These are phyloP conservation scores for Pagrus major DNA, from an alignment of 2,113 vertebrate genomes.

Conservation along the genomic window DNA sequence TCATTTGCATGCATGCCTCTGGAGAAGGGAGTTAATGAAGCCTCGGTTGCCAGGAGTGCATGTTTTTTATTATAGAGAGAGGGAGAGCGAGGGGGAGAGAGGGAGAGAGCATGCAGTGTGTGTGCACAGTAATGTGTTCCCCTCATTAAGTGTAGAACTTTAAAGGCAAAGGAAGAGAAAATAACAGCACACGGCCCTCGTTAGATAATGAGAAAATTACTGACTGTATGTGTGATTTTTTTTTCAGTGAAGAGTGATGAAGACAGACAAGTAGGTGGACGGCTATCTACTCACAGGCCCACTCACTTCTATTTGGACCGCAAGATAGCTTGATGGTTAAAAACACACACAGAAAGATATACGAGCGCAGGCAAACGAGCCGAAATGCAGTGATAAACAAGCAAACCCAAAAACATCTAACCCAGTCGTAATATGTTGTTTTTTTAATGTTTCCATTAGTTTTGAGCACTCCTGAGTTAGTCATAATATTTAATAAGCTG, in stretches of 20 bases:
- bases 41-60: conserved; percentile 65
- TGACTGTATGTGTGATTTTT: conserved; percentile 12
- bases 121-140: conserved; percentile 41
- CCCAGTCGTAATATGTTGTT: neutral
- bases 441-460: conserved; percentile 19
- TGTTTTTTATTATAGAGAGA: conserved; percentile 59
- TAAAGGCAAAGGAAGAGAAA: conserved; percentile 31
- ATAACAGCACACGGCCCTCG: conserved; percentile 14
- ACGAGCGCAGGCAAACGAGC: neutral
- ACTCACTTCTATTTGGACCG: neutral
- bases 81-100: conserved; percentile 2
- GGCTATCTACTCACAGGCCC: neutral
- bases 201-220: conserved; percentile 42
- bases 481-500: conserved; percentile 54
- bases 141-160: conserved; percentile 55
- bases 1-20: conserved; percentile 76
- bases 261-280: neutral
- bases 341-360: neutral
- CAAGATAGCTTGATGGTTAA: neutral
- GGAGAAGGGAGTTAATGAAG: conserved; percentile 77
- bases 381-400: neutral
- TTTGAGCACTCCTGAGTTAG: conserved; percentile 29
- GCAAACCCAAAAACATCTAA: conserved; percentile 1
- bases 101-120: conserved; percentile 28
- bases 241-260: conserved; percentile 9